These are phyloP conservation scores for Galeopsomyia nigrocyanea DNA, from an alignment of 2,888 invertebrate species.

Conservation along the genomic window DNA sequence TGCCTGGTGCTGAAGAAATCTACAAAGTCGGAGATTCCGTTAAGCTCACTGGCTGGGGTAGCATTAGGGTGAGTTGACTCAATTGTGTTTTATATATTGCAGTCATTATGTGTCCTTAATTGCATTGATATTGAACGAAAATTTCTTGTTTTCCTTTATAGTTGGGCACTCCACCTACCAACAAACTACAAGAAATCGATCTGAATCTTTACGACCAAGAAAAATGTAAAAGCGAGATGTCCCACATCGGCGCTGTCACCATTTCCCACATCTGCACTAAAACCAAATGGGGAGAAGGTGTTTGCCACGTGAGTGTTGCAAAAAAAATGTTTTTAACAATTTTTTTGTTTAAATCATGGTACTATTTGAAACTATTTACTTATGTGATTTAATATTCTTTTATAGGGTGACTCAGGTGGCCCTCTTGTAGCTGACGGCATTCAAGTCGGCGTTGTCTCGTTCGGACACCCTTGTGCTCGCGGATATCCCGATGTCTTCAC, in stretches of 20 bases:
- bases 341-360: too few species aligned
- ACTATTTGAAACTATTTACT: too few species aligned
- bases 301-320: constrained; percentile 57
- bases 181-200: constrained; percentile 45
- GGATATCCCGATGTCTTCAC: constrained; percentile 68
- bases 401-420: too few species aligned
- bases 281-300: constrained; percentile 61
- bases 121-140: constrained; percentile 67
- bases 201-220: constrained; percentile 47
- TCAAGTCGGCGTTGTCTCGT: constrained; percentile 43
- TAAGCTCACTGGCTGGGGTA: constrained; percentile 14
- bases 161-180: constrained; percentile 23
- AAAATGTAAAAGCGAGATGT: not conserved
- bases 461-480: constrained; percentile 68
- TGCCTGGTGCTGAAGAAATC: not conserved
- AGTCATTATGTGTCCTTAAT: not conserved
- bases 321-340: not conserved
- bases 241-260: constrained; percentile 24
- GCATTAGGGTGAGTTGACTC: not conserved
- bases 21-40: not conserved
- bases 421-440: too few species aligned
- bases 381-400: constrained; percentile 58
- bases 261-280: constrained; percentile 59
- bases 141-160: not conserved
- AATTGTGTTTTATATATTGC: not conserved